Evolutionary conservation across 2,888 invertebrate genomes (phyloP), one percentile per base, ranked within the genome.

Genomic region (Linyphia triangularis): DNA sequence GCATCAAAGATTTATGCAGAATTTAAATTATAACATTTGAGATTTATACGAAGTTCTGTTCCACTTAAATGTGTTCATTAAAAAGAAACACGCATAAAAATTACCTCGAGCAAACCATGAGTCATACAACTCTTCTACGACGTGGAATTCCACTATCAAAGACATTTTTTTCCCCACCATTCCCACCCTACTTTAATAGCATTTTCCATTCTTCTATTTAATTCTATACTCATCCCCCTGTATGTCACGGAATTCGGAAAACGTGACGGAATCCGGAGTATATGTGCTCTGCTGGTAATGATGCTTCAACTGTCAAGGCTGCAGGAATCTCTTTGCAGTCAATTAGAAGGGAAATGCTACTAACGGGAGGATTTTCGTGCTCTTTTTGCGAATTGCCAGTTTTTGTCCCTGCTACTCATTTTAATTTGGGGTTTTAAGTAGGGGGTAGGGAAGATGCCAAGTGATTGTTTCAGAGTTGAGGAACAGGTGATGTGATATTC

Each of bases 361-460:
- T 78, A 78, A 51, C 28, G 43, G 65, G 78, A n/a, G 51, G 30
- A 37, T 77, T 78, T 78, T 37, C 65, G 30, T 43, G 43, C 24
- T 63, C 65, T 78, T 65, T 77, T 40, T 16, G 22, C 1, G 37
- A 37, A 77, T 67, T 51, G 13, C n/a, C 51, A 7, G 65, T 67
- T 78, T 65, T 63, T n/a, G 1, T 24, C n/a, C 28, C 19, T n/a
- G 28, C 78, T 43, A 30, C 33, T 43, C n/a, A 26, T 81, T 81
- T 57, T 81, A 81, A 81, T 81, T 81, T 69, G 69, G 37, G 51
- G 43, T 65, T 33, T 59, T 43, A 37, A 43, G 28, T 37, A 37
- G 37, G 13, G 63, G 51, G 78, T 16, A 28, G 33, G 19, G 13
- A 43, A 26, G 28, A 22, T 6, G n/a, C 13, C 6, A 37, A 28